These are phyloP conservation scores for Temnothorax rugatulus DNA, from an alignment of 2,888 invertebrate genomes.

Conservation along the genomic window DNA sequence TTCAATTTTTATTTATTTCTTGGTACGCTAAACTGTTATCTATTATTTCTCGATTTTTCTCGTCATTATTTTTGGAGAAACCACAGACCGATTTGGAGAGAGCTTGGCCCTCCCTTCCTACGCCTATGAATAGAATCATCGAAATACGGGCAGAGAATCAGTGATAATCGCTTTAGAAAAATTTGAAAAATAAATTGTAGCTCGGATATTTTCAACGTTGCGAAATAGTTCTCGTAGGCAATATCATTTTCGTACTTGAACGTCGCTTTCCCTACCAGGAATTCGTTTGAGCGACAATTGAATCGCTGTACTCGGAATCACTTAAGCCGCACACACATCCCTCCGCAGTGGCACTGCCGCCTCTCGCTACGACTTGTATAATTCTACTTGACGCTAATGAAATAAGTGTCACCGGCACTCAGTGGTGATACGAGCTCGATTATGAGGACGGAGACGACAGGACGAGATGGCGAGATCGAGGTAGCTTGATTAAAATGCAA, in stretches of 20 bases:
- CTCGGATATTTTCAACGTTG: background rate
- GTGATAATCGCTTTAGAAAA: background rate
- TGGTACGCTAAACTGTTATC: no score
- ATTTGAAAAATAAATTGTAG: background rate
- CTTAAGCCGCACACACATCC: slow-evolving; percentile 60
- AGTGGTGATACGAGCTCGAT: slow-evolving; percentile 64
- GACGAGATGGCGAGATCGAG: slow-evolving; percentile 38
- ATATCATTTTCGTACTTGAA: slow-evolving; percentile 43
- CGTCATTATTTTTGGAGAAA: no score
- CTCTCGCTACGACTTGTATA: slow-evolving; percentile 73
- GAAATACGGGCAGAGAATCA: background rate
- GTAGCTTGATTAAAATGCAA: slow-evolving; percentile 63
- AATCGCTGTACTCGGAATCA: slow-evolving; percentile 73
- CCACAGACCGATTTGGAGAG: no score
- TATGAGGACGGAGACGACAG: slow-evolving; percentile 62
- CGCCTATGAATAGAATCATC: no score
- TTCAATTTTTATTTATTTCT: no score
- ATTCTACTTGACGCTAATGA: slow-evolving; percentile 78
- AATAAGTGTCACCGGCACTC: slow-evolving; percentile 75
- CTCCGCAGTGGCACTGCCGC: slow-evolving; percentile 48
- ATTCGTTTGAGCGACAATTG: slow-evolving; percentile 70
- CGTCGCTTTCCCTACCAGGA: slow-evolving; percentile 62
- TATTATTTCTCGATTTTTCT: no score
- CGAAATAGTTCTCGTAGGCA: background rate
- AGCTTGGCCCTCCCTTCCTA: no score